Evolutionary conservation across 1,140 invertebrate species (phyloP), one percentile per base, ranked within the genome.

Genomic region (Tetramorium parvispinum): DNA sequence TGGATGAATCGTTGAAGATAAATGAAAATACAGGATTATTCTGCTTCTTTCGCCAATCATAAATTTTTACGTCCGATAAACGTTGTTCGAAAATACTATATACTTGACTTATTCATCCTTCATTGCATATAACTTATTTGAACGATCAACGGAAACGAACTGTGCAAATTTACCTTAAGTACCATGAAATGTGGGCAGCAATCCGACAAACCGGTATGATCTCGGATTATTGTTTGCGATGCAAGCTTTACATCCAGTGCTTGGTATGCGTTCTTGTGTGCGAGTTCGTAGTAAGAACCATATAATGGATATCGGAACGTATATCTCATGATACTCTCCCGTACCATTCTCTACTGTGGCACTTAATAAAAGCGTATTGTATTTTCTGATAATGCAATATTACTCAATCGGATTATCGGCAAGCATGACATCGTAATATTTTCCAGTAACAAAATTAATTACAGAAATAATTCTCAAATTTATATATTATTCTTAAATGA

Each of bases 141-240:
- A 53, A 75, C 10, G 18, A 75, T 65, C 32, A 65, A 63, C 27
- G 16, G 24, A 40, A 66, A 43, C 1, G 11, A 55, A 55, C 32
- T 57, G 32, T 55, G n/a, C 13, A 43, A 57, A 57, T 40, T 76
- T 16, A 53, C 53, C 3, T 57, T 76, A 40, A 76, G 2, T n/a
- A 40, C 1, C 65, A 49, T 21, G 21, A 6, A 2, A 68, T 76
- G 37, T 10, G 32, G 11, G n/a, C n/a, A 57, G 53, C 73, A n/a
- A 76, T 57, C 32, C 32, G 11, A 6, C 53, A 81, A 87, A 85
- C 79, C 70, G 53, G 71, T 63, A 85, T 73, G 76, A 87, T 87
- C 79, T 61, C 24, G 65, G 86, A 88, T 88, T 88, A 89, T 89
- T 85, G 88, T 85, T 85, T 85, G 88, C 88, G 65, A 82, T 87